Evolutionary conservation across 2,888 invertebrate genomes (phyloP), one percentile per base, ranked within the genome.

Genomic region (Linnaemya vulpina): DNA sequence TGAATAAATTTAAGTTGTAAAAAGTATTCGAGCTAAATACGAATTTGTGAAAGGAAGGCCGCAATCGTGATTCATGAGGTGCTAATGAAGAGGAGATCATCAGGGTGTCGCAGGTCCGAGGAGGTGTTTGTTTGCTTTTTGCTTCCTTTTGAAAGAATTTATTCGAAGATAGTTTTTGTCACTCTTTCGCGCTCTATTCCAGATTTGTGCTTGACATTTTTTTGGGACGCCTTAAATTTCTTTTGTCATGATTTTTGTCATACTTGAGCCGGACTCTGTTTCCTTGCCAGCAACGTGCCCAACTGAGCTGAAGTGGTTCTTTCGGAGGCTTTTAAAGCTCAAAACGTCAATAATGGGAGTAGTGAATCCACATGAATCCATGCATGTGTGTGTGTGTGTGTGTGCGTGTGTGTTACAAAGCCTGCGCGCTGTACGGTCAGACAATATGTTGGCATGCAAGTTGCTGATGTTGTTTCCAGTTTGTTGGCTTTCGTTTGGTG

Each of bases 31-130:
- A 53, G 38, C 22, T 30, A 43, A 63, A 71, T 10, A 35, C 20
- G 63, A 46, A 38, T 76, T 58, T 60, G 17, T 51, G 10, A 79
- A 76, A 65, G 62, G 67, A 80, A 80, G 73, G 77, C 80, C 67
- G 68, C 78, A 84, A 85, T 85, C 75, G 86, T 87, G 87, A 87
- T 78, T 83, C 85, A 85, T 86, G 83, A 79, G 74, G 46, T 85
- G 81, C 85, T 82, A 78, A 85, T 85, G 85, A 75, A 78, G 81
- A 58, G 65, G 65, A 81, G 81, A 81, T 74, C 81, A 85, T 79
- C 83, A 80, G 70, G 84, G 83, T 86, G 84, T 82, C 83, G 77
- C 87, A 78, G 67, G 83, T 86, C 86, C 76, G 86, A 53, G 79
- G 51, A 25, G 58, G 38, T 58, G 22, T 62, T 63, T 58, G 22